A percentile compares a stretch with the other conserved stretches of the same genome.
Evolutionary conservation across 2,888 invertebrate species (phyloP).

Genomic region (Hypomecis punctinalis): DNA sequence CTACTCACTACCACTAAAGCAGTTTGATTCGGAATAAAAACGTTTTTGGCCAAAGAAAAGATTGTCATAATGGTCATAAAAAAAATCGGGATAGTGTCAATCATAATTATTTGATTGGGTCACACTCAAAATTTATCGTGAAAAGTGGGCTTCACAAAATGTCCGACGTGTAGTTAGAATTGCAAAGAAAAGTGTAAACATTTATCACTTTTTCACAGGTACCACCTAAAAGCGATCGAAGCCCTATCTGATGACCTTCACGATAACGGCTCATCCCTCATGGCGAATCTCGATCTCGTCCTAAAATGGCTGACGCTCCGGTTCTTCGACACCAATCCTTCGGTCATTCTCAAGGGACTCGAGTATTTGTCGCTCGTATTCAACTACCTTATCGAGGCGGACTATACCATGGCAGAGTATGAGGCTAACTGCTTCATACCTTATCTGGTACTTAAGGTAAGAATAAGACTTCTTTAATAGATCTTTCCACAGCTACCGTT

Average conservation of each 20-base stretch:
- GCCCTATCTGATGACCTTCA: constrained; percentile 92
- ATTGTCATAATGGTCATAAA: too few relatives aligned
- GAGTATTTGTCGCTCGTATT: constrained; percentile 96
- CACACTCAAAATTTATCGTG: too few relatives aligned
- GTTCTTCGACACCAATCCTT: constrained; percentile 99
- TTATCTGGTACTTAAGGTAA: constrained; percentile 95
- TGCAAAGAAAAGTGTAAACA: too few relatives aligned
- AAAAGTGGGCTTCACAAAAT: too few relatives aligned
- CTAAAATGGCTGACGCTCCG: constrained; percentile 98
- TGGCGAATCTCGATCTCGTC: constrained; percentile 96
- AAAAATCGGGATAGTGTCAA: too few relatives aligned
- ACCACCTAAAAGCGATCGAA: constrained; percentile 98
- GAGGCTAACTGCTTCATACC: constrained; percentile 98
- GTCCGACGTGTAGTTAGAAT: too few relatives aligned
- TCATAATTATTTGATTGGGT: too few relatives aligned
- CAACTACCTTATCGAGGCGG: constrained; percentile 90
- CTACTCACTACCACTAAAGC: too few relatives aligned
- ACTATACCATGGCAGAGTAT: constrained; percentile 94
- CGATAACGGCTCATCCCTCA: constrained; percentile 91
- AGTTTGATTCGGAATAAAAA: too few relatives aligned
- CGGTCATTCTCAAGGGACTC: constrained; percentile 97
- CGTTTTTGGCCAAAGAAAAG: too few relatives aligned
- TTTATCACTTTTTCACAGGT: constrained; percentile 81
- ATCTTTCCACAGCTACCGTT: background rate
- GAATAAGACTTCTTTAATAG: constrained; percentile 70